Conservation (phyloP, 2,113 vertebrate genomes). For the Corythaeola cristata region DNA sequence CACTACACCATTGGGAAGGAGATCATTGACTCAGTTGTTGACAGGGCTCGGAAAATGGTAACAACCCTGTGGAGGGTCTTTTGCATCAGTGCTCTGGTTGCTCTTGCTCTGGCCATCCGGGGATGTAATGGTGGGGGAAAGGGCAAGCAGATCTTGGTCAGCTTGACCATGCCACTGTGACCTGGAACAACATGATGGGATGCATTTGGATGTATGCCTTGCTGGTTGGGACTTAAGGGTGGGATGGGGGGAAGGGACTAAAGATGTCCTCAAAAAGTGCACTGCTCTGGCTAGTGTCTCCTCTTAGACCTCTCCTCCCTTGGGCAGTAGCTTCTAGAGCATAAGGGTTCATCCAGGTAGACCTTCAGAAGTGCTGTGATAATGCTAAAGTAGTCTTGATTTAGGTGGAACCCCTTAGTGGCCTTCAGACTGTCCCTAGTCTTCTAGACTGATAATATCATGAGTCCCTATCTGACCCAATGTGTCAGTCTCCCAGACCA, state of each 20-base stretch:
- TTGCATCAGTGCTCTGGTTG: too few relatives aligned
- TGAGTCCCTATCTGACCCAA: neutral
- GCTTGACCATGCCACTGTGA: neutral
- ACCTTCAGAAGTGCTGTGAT: neutral
- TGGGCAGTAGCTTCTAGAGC: neutral
- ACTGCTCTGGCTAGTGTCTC: neutral
- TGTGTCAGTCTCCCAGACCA: too few relatives aligned
- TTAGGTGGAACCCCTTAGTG: neutral
- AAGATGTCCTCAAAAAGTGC: neutral
- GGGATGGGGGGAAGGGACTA: too few relatives aligned
- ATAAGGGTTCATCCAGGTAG: accelerated
- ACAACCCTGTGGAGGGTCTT: neutral
- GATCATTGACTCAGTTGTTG: constrained; percentile 17
- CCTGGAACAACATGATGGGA: neutral
- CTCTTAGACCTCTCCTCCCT: neutral
- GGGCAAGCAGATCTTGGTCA: neutral
- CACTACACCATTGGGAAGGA: constrained; percentile 64
- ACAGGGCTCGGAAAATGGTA: constrained; percentile 52
- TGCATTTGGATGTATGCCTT: too few relatives aligned
- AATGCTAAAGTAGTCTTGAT: neutral
- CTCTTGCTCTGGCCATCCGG: neutral
- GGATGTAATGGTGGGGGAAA: too few relatives aligned
- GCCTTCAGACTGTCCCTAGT: neutral
- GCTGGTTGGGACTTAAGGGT: neutral
- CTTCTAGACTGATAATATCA: neutral